phyloP scores from a whole-genome alignment of 2,797 vertebrate species.

The Pseudochaenichthys georgianus region DNA sequence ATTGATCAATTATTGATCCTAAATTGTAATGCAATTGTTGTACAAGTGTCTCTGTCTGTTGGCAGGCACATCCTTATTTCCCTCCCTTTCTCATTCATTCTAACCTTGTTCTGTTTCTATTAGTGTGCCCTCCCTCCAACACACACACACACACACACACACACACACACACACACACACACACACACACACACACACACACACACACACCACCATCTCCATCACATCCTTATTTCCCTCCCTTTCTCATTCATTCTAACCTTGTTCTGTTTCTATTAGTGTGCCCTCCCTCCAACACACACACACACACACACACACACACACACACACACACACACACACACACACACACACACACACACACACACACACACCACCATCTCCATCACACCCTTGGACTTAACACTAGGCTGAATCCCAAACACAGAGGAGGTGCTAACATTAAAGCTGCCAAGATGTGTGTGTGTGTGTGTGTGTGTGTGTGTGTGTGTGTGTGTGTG shows the following conservation, averaged over 20 bases:
- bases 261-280: constrained; percentile 30
- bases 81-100: constrained; percentile 17
- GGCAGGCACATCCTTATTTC: not conserved
- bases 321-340: too few species aligned
- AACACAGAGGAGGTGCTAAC: constrained; percentile 53
- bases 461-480: constrained; percentile 25
- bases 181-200: too few species aligned
- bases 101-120: constrained; percentile 40
- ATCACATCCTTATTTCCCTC: not conserved
- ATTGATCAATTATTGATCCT: not conserved
- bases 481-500: too few species aligned
- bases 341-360: too few species aligned
- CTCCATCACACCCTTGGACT: constrained; percentile 7
- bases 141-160: constrained; percentile 1
- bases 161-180: not conserved
- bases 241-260: constrained; percentile 33
- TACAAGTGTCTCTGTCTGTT: not conserved
- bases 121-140: not conserved
- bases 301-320: constrained; percentile 4
- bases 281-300: not conserved
- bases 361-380: too few species aligned
- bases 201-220: too few species aligned
- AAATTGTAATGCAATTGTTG: not conserved
- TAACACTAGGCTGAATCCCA: constrained; percentile 42
- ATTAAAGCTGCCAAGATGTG: constrained; percentile 51